phyloP scores from a whole-genome alignment of 2,113 vertebrate species.

The Callithrix jacchus region DNA sequence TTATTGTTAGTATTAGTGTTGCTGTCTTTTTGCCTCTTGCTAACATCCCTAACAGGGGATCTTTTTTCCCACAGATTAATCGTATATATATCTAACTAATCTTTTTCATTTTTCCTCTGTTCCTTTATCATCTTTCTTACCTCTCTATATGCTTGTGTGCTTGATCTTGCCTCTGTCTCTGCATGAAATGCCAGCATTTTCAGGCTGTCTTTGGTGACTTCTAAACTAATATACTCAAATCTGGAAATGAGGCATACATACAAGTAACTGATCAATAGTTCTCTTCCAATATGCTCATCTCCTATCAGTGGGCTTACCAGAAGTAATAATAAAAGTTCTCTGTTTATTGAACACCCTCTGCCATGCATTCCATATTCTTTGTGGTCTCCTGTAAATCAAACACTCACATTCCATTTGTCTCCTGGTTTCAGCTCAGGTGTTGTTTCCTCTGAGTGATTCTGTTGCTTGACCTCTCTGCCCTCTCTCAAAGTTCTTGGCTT shows the following conservation, averaged over 20 bases:
- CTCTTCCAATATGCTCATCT: neutral
- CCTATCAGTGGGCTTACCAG: neutral
- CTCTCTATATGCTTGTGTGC: neutral
- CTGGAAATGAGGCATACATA: neutral
- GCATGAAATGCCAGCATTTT: neutral
- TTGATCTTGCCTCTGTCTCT: neutral
- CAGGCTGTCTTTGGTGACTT: neutral
- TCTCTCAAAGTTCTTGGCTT: slow-evolving; percentile 77
- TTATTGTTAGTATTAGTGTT: neutral
- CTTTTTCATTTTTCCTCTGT: neutral
- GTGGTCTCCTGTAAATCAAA: slow-evolving; percentile 61
- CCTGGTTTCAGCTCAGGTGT: slow-evolving; percentile 60
- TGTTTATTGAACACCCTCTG: slow-evolving; percentile 2
- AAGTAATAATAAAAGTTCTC: slow-evolving; percentile 23
- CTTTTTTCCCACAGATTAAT: neutral
- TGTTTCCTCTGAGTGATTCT: slow-evolving; percentile 62
- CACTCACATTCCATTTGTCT: neutral
- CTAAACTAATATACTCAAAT: neutral
- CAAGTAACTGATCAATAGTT: slow-evolving; percentile 33
- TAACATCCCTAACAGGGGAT: neutral
- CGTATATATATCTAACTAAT: neutral
- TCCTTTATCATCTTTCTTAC: neutral
- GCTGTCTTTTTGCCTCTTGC: neutral
- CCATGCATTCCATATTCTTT: neutral
- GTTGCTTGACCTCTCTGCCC: slow-evolving; percentile 78